phyloP scores from a whole-genome alignment of 2,797 vertebrate genomes.

The Caiman crocodilus region DNA sequence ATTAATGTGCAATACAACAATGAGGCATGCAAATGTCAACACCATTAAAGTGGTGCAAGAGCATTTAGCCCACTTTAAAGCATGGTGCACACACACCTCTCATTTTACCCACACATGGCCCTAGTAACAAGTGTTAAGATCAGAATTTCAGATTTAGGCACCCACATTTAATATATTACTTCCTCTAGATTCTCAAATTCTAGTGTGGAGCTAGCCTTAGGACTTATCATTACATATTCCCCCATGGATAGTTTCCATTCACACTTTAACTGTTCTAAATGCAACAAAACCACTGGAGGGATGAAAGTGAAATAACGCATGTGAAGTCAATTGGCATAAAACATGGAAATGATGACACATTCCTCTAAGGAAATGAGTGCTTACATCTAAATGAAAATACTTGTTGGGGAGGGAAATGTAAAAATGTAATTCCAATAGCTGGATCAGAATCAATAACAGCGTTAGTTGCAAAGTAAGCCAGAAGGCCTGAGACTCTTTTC shows the following conservation, averaged over 20 bases:
- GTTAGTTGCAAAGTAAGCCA: conserved; percentile 3
- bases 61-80: no score
- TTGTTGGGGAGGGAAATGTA: not conserved
- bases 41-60: no score
- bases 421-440: conserved; percentile 19
- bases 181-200: not conserved
- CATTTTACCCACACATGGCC: not conserved
- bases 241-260: not conserved
- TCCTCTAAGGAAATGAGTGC: conserved; percentile 5
- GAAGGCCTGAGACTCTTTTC: not conserved
- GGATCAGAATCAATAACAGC: conserved; percentile 18
- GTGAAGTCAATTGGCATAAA: conserved; percentile 47
- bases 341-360: conserved; percentile 32
- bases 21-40: no score
- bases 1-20: no score
- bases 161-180: conserved; percentile 10
- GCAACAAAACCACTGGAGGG: not conserved
- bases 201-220: not conserved
- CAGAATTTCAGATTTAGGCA: not conserved
- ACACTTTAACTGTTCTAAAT: conserved; percentile 31
- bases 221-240: not conserved
- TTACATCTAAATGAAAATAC: conserved; percentile 44
- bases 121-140: not conserved
- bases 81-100: no score
- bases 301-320: conserved; percentile 35